Base-by-base conservation (phyloP, 1,140 invertebrate species). In the Papilio polytes region DNA sequence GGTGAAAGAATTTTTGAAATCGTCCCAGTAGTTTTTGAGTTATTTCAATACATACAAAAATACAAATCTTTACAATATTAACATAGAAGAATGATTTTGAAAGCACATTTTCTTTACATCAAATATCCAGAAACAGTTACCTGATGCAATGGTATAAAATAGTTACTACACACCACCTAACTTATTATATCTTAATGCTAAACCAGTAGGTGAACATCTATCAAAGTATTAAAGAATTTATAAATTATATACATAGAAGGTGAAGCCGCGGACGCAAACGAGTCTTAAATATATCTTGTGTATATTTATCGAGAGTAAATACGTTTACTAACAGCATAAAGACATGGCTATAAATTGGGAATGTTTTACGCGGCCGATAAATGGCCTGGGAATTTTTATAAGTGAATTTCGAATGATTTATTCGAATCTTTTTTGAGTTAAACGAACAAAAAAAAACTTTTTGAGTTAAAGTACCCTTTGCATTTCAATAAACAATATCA, bases 291-390 rank as follows among this genome's bases (percentile, higher is more conserved):
- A 74, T 74, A 74, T 48, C 44, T 74, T 51, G 12, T 6, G 41
- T n/a, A 46, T 74, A 51, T 74, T 74, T 44, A 74, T 74, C 73
- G 44, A 74, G 51, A 74, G 44, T 74, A 74, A 74, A 48, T 74
- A 46, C n/a, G 18, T 74, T 18, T 31, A 72, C 31, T 73, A 74
- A 51, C 73, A 74, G 73, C 15, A n/a, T 44, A 46, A 73, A 44
- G 36, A 73, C 41, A 73, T 46, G 72, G 72, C 36, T 41, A 73
- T 73, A 73, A 44, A 73, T 73, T 44, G 44, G 9, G n/a, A 15
- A 73, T 46, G 63, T 44, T 73, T 46, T 46, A 73, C 46, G 31
- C 44, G 26, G 22, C 22, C 26, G 22, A 31, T 66, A 66, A 66
- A 66, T 31, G 31, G 63, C 63, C 31, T 66, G 63, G 63, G 63